These are phyloP conservation scores for Zoanthus sociatus DNA, from an alignment of 92 coral and sea anemone species.

Conservation along the genomic window DNA sequence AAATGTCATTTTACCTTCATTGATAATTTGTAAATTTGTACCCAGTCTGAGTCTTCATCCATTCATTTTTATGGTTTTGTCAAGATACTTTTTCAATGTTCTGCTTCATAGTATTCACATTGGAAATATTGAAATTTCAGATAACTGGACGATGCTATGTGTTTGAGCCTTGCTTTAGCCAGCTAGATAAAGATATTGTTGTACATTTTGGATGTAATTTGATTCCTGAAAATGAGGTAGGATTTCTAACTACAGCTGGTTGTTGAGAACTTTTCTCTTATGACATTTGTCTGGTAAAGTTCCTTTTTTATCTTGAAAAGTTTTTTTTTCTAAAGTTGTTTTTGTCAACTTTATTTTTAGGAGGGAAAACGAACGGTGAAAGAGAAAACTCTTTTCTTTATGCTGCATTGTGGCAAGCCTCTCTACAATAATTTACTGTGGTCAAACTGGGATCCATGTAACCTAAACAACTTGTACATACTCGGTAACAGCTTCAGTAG, in stretches of 20 bases:
- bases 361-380: slow-evolving; percentile 88
- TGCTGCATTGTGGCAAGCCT: slow-evolving; percentile 97
- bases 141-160: slow-evolving; percentile 67
- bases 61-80: too few relatives aligned
- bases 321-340: background rate
- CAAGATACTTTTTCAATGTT: too few relatives aligned
- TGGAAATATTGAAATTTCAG: slow-evolving; percentile 9
- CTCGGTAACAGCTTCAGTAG: slow-evolving; percentile 91
- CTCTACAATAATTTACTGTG: slow-evolving; percentile 92
- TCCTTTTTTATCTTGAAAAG: slow-evolving; percentile 1
- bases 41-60: too few relatives aligned
- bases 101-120: too few relatives aligned
- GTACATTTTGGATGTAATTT: slow-evolving; percentile 74
- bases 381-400: slow-evolving; percentile 74
- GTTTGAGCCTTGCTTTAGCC: slow-evolving; percentile 89
- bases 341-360: slow-evolving; percentile 30
- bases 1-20: too few relatives aligned
- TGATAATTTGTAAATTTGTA: too few relatives aligned
- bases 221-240: slow-evolving; percentile 85
- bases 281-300: background rate
- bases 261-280: background rate
- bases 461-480: slow-evolving; percentile 74
- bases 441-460: slow-evolving; percentile 90
- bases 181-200: slow-evolving; percentile 67
- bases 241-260: background rate